phyloP scores from a whole-genome alignment of 2,888 invertebrate genomes.

The Cactoblastis cactorum region DNA sequence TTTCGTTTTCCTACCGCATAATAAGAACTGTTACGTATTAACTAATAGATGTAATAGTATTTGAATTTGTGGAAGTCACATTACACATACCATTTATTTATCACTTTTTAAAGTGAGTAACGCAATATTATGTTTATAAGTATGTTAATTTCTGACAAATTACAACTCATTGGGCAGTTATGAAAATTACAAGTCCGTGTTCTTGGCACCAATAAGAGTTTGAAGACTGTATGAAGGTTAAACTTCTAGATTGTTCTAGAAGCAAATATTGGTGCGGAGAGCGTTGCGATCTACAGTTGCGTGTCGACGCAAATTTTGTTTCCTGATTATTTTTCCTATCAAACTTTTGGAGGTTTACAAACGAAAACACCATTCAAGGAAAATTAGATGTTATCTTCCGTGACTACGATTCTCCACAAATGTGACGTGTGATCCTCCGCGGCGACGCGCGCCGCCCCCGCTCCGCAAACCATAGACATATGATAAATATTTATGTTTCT shows the following conservation, averaged over 20 bases:
- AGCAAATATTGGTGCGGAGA: conserved; percentile 10
- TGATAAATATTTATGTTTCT: conserved; percentile 50
- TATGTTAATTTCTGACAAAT: conserved; percentile 56
- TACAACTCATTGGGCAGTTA: conserved; percentile 63
- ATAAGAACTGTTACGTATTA: conserved; percentile 70
- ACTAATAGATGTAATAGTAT: conserved; percentile 62
- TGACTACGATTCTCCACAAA: conserved; percentile 58
- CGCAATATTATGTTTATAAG: conserved; percentile 61
- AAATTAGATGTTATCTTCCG: conserved; percentile 64
- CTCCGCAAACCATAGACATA: conserved; percentile 35
- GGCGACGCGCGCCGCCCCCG: conserved; percentile 49
- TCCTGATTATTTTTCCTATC: conserved; percentile 72
- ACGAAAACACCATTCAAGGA: conserved; percentile 61
- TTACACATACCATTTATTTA: conserved; percentile 61
- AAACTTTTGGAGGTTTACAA: conserved; percentile 79
- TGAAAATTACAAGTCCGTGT: conserved; percentile 51
- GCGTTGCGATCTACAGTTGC: conserved; percentile 35
- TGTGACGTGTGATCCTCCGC: conserved; percentile 58
- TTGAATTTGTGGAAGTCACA: conserved; percentile 68
- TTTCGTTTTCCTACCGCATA: conserved; percentile 76
- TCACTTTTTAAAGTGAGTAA: conserved; percentile 51
- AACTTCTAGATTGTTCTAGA: background rate
- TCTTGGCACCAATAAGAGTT: conserved; percentile 18
- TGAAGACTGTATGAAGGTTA: background rate
- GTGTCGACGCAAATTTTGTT: conserved; percentile 46